Conservation (phyloP, 2,113 vertebrate genomes). For the Mesitornis unicolor region DNA sequence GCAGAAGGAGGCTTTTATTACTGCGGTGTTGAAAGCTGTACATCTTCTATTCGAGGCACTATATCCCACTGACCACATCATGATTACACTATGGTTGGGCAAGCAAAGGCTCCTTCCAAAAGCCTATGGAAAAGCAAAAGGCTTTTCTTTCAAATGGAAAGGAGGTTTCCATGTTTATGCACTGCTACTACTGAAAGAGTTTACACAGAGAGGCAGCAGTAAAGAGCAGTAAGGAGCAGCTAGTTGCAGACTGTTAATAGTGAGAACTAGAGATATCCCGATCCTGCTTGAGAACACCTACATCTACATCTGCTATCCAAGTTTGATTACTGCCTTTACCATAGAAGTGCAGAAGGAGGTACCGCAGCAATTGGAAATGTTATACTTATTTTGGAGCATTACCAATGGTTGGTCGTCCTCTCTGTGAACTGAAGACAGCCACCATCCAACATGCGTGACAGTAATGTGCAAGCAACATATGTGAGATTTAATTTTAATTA, state of each 20-base stretch:
- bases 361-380: neutral
- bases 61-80: neutral
- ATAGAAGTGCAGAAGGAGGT: neutral
- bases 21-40: neutral
- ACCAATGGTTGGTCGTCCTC: neutral
- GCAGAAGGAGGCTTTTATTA: neutral
- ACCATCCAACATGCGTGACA: neutral
- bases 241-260: neutral
- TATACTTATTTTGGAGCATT: neutral
- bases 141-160: neutral
- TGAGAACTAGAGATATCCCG: neutral
- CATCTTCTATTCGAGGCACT: neutral
- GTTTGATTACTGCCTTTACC: neutral
- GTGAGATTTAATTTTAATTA: neutral
- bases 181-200: neutral
- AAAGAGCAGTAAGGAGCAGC: neutral
- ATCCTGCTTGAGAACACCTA: neutral
- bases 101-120: neutral
- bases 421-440: neutral
- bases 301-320: neutral
- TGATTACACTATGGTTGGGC: accelerated
- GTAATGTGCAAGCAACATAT: neutral
- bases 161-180: neutral
- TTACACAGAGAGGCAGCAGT: neutral
- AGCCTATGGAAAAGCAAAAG: neutral